Conservation (phyloP, 2,113 vertebrate species). For the Laticauda laticaudata region DNA sequence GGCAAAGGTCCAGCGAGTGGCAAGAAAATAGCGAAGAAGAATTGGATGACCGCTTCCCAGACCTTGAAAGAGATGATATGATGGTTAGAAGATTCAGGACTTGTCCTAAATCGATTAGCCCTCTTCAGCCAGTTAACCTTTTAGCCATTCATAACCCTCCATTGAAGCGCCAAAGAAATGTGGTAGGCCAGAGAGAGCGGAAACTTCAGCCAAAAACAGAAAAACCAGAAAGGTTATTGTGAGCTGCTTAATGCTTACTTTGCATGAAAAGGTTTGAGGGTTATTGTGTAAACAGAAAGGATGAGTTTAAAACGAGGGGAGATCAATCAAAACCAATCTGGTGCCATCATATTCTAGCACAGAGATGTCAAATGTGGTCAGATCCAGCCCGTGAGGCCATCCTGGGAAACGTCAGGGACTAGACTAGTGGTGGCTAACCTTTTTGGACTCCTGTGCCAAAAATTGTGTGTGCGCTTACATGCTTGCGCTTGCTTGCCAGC, state of each 20-base stretch:
- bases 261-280: constrained; percentile 44
- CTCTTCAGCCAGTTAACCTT: constrained; percentile 16
- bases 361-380: too few species aligned
- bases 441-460: too few species aligned
- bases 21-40: constrained; percentile 57
- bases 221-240: constrained; percentile 48
- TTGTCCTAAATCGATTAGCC: constrained; percentile 63
- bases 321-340: not conserved
- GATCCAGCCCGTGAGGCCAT: too few species aligned
- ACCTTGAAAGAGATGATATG: constrained; percentile 80
- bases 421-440: too few species aligned
- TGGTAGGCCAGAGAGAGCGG: constrained; percentile 15
- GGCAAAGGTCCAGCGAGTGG: constrained; percentile 24
- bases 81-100: constrained; percentile 71
- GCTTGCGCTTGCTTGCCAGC: too few species aligned
- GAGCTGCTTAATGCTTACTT: constrained; percentile 54
- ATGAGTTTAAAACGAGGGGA: not conserved
- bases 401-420: too few species aligned
- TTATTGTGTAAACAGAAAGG: not conserved
- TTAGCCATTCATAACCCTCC: constrained; percentile 41
- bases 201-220: constrained; percentile 23
- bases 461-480: too few species aligned
- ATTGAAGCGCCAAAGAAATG: constrained; percentile 38
- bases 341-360: not conserved
- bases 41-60: constrained; percentile 54